These are phyloP conservation scores for Galleria mellonella DNA, from an alignment of 1,140 invertebrate genomes.

Conservation along the genomic window DNA sequence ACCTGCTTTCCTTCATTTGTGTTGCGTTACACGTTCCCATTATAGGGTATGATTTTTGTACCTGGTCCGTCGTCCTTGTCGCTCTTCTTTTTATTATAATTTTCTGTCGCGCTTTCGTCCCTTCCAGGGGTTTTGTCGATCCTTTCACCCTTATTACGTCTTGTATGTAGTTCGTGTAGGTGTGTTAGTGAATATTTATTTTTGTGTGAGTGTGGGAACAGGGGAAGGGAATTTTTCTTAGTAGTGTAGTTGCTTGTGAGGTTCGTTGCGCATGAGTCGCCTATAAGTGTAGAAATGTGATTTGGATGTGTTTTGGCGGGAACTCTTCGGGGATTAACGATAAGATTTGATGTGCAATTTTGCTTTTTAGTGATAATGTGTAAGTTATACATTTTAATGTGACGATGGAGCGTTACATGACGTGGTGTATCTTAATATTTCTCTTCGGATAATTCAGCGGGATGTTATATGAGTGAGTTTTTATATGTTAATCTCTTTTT, in stretches of 20 bases:
- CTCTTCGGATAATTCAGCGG: slow-evolving; percentile 41
- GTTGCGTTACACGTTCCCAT: slow-evolving; percentile 52
- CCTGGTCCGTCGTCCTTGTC: slow-evolving; percentile 33
- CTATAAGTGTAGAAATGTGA: slow-evolving; percentile 17
- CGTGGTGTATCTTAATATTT: slow-evolving; percentile 18
- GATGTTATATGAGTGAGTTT: slow-evolving; percentile 58
- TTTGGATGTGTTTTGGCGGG: slow-evolving; percentile 48
- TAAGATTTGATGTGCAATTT: slow-evolving; percentile 15
- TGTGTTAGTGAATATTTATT: slow-evolving; percentile 31
- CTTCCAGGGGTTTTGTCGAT: slow-evolving; percentile 50
- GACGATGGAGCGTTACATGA: slow-evolving; percentile 34
- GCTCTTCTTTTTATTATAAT: slow-evolving; percentile 11
- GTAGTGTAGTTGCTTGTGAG: slow-evolving; percentile 28
- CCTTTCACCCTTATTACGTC: slow-evolving; percentile 57
- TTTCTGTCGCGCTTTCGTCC: slow-evolving; percentile 34
- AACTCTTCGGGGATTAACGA: slow-evolving; percentile 17
- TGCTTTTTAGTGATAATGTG: slow-evolving; percentile 20
- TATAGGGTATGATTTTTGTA: slow-evolving; percentile 48
- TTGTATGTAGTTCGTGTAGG: slow-evolving; percentile 40
- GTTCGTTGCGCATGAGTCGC: slow-evolving; percentile 37
- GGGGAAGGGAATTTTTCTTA: slow-evolving; percentile 23
- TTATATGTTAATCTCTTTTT: not conserved
- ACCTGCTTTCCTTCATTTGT: slow-evolving; percentile 55
- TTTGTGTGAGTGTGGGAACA: slow-evolving; percentile 29
- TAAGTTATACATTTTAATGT: slow-evolving; percentile 17